A percentile compares a stretch with the other conserved stretches of the same genome.
Evolutionary conservation across 2,888 invertebrate species (phyloP).

Genomic region (Zygogramma bicolorata): DNA sequence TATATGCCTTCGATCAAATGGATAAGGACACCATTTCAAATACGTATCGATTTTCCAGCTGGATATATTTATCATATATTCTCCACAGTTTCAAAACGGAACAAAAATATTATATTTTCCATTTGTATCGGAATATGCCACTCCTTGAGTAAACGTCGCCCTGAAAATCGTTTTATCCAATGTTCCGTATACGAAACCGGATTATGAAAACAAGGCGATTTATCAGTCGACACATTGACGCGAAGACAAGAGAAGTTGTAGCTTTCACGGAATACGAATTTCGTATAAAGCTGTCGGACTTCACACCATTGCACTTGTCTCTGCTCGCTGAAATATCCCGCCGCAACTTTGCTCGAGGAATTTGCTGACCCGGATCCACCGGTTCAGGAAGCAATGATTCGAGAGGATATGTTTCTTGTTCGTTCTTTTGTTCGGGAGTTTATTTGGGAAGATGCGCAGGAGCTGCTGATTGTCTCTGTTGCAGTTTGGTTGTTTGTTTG

Average conservation of each 20-base stretch:
- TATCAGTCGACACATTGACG: not conserved
- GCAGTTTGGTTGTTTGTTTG: not conserved
- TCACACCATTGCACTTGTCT: conserved; percentile 37
- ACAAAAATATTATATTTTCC: too few species aligned
- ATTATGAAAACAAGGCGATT: not conserved
- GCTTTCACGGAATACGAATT: conserved; percentile 40
- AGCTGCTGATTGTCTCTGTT: not conserved
- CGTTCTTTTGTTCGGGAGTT: not conserved
- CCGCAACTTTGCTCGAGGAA: conserved; percentile 26
- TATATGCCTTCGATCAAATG: too few species aligned
- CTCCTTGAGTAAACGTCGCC: not conserved
- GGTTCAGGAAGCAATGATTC: conserved; percentile 1
- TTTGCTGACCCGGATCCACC: conserved; percentile 24
- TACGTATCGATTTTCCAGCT: too few species aligned
- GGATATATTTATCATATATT: too few species aligned
- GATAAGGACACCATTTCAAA: too few species aligned
- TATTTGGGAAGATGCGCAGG: not conserved
- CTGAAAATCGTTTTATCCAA: not conserved
- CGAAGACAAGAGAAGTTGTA: conserved; percentile 29
- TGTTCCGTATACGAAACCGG: not conserved
- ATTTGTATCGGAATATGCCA: not conserved
- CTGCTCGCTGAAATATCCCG: conserved; percentile 28
- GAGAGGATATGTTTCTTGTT: not conserved
- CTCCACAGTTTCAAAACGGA: too few species aligned
- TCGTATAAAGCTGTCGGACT: conserved; percentile 39